Evolutionary conservation across 1,140 invertebrate genomes (phyloP).

Genomic region (Cherax destructor): DNA sequence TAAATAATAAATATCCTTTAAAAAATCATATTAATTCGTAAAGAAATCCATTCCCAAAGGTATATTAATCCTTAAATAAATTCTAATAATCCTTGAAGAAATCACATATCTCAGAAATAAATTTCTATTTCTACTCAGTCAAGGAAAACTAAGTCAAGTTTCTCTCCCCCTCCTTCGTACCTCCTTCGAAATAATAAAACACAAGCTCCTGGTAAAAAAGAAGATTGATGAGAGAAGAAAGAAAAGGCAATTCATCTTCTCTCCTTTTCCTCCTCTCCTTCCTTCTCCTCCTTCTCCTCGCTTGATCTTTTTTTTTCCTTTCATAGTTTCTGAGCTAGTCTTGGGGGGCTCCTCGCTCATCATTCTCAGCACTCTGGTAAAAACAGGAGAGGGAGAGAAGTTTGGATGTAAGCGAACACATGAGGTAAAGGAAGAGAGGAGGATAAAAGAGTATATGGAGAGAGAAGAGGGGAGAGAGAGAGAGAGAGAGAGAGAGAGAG

Average conservation of each 20-base stretch:
- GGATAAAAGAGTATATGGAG: neutral
- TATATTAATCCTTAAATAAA: too few relatives aligned
- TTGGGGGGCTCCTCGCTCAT: neutral
- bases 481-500: neutral
- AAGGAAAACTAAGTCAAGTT: neutral
- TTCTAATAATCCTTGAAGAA: too few relatives aligned
- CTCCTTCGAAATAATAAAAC: conserved; percentile 23
- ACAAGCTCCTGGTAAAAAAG: too few relatives aligned
- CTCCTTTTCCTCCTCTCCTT: neutral
- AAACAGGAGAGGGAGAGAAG: conserved; percentile 15
- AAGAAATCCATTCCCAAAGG: too few relatives aligned
- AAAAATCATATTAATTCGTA: too few relatives aligned
- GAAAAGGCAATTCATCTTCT: conserved; percentile 27
- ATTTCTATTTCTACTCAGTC: too few relatives aligned
- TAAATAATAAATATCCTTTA: too few relatives aligned
- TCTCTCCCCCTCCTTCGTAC: neutral
- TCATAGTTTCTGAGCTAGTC: conserved; percentile 9
- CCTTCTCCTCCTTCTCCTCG: neutral
- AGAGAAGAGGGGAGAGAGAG: conserved; percentile 13
- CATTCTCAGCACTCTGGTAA: neutral
- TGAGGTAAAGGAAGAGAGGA: neutral
- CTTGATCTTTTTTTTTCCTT: conserved; percentile 1
- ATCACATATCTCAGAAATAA: too few relatives aligned
- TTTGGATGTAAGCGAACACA: neutral
- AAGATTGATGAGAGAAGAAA: conserved; percentile 30